phyloP scores from a whole-genome alignment of 92 coral and sea anemone species.

The Porites divaricata region DNA sequence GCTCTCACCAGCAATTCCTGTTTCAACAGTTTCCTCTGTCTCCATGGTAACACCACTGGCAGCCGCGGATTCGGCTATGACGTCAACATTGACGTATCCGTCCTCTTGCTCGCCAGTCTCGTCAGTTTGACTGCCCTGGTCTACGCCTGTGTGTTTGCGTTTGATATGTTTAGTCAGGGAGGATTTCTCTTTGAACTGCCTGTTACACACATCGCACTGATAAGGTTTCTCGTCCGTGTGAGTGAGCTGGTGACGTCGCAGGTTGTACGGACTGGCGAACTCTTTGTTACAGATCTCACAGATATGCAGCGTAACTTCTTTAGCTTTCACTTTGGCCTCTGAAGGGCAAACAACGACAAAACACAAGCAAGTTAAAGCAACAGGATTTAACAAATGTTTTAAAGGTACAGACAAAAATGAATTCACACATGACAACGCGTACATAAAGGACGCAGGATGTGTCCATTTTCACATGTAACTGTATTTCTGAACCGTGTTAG shows the following conservation, averaged over 20 bases:
- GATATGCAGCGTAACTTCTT: slow-evolving; percentile 96
- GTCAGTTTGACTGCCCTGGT: slow-evolving; percentile 93
- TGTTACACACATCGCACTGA: slow-evolving; percentile 92
- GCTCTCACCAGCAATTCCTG: slow-evolving; percentile 51
- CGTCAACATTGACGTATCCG: slow-evolving; percentile 83
- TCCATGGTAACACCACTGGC: slow-evolving; percentile 96
- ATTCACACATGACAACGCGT: no score
- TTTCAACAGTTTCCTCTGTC: slow-evolving; percentile 70
- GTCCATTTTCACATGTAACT: no score
- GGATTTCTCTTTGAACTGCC: slow-evolving; percentile 96
- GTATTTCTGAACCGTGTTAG: no score
- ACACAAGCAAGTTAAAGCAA: not conserved
- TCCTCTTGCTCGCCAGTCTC: slow-evolving; percentile 91
- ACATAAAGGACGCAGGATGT: no score
- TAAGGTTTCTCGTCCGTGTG: slow-evolving; percentile 99
- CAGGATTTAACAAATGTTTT: not conserved
- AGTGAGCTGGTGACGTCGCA: slow-evolving; percentile 94
- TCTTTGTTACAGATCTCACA: slow-evolving; percentile 97
- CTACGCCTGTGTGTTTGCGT: slow-evolving; percentile 96
- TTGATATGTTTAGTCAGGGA: slow-evolving; percentile 98
- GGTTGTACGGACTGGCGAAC: slow-evolving; percentile 99
- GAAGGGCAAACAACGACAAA: not conserved
- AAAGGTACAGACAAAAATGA: no score
- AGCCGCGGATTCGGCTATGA: slow-evolving; percentile 95
- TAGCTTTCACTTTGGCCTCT: slow-evolving; percentile 61